A percentile compares a stretch with the other conserved stretches of the same genome.
These are phyloP conservation scores for Glyphotaelius pellucidus DNA, from an alignment of 2,888 invertebrate genomes.

Conservation along the genomic window DNA sequence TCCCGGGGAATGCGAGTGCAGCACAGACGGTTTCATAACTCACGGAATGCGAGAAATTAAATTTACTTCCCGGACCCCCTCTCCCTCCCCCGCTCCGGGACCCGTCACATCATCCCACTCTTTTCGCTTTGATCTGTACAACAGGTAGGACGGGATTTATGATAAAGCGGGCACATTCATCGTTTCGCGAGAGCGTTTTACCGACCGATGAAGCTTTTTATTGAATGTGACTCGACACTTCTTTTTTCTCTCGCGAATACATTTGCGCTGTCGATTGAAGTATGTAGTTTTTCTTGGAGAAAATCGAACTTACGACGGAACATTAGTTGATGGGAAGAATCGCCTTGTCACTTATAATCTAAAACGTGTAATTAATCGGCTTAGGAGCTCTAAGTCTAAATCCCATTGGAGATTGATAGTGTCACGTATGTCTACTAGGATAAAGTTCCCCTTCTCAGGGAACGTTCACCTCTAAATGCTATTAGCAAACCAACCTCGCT, in stretches of 20 bases:
- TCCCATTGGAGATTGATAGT: slow-evolving; percentile 38
- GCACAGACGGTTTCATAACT: slow-evolving; percentile 56
- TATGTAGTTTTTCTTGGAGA: not conserved
- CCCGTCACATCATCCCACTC: not conserved
- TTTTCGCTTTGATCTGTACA: slow-evolving; percentile 2
- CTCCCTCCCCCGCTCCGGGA: not conserved
- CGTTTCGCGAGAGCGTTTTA: not conserved
- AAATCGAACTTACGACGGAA: not conserved
- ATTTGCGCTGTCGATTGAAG: slow-evolving; percentile 2
- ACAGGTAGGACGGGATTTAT: not conserved
- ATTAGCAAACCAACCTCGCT: not conserved
- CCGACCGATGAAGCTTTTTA: not conserved
- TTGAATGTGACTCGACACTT: not conserved
- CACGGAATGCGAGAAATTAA: slow-evolving; percentile 52
- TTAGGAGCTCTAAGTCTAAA: slow-evolving; percentile 5
- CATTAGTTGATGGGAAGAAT: not conserved
- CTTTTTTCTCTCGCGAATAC: not conserved
- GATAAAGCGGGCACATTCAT: not conserved
- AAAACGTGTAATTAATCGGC: slow-evolving; percentile 19
- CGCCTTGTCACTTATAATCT: slow-evolving; percentile 3
- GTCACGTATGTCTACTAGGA: slow-evolving; percentile 32
- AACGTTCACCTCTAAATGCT: slow-evolving; percentile 38
- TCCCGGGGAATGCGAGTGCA: slow-evolving; percentile 41
- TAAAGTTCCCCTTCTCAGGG: slow-evolving; percentile 18
- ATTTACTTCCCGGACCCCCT: slow-evolving; percentile 47